phyloP scores from a whole-genome alignment of 2,888 invertebrate species.

The Tortricodes alternella region DNA sequence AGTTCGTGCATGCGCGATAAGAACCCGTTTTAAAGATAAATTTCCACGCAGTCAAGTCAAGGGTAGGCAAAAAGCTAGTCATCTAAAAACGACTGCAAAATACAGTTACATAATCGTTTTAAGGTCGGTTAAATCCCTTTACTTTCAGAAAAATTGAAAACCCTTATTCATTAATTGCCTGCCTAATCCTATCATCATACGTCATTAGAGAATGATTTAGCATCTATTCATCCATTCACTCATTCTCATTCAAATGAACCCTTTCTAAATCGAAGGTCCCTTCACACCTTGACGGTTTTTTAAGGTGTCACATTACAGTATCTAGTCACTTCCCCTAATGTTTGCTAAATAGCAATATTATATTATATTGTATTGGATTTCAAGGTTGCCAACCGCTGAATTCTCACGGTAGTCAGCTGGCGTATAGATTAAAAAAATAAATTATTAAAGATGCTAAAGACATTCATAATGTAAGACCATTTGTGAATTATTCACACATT shows the following conservation, averaged over 20 bases:
- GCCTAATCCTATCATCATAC: slow-evolving; percentile 32
- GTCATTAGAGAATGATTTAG: slow-evolving; percentile 37
- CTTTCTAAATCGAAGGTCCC: slow-evolving; percentile 40
- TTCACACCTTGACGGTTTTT: slow-evolving; percentile 46
- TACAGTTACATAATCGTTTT: too few relatives aligned
- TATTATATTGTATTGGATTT: slow-evolving; percentile 30
- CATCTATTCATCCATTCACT: slow-evolving; percentile 33
- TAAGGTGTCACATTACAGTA: slow-evolving; percentile 27
- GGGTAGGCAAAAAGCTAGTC: too few relatives aligned
- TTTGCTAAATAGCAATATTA: slow-evolving; percentile 34
- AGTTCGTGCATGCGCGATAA: too few relatives aligned
- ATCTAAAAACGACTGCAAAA: too few relatives aligned
- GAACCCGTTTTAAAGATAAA: too few relatives aligned
- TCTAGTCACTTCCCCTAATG: slow-evolving; percentile 33
- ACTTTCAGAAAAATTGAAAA: not conserved
- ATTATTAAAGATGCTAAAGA: too few relatives aligned
- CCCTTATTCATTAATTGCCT: not conserved
- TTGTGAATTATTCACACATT: too few relatives aligned
- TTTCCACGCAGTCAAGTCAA: too few relatives aligned
- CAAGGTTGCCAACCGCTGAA: slow-evolving; percentile 22
- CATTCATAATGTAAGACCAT: too few relatives aligned
- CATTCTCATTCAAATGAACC: slow-evolving; percentile 42
- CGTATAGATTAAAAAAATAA: slow-evolving; percentile 8
- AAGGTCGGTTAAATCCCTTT: too few relatives aligned
- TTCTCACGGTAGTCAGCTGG: slow-evolving; percentile 28